Evolutionary conservation across 2,888 invertebrate genomes (phyloP), one percentile per base, ranked within the genome.

Genomic region (Zeuzera pyrina): DNA sequence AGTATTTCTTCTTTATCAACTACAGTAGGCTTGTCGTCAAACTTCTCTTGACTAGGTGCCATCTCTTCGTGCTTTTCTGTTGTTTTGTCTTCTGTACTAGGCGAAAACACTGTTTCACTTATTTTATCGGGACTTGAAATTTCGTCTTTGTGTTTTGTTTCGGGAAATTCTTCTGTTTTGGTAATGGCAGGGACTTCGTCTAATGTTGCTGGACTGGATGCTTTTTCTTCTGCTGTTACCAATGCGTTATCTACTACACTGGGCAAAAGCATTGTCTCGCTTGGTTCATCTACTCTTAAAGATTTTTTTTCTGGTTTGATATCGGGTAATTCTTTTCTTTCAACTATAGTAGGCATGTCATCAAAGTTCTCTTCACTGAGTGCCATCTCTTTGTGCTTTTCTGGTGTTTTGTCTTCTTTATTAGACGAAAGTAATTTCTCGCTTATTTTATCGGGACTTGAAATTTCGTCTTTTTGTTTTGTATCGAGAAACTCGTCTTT

Each of bases 161-260:
- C 5, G 19, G 8, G 19, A 19, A 19, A 7, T 19, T 5, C 19
- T 8, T 19, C 19, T 1, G 12, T 13, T 6, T 25, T 13, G 2
- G 3, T 2, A 8, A 12, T 25, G 3, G 7, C 2, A 11, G 25
- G 1, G 25, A 31, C 26, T 1, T 34, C 30, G 2, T 5, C 2
- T 12, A 22, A 16, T 14, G 35, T 26, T 3, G 24, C 15, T 3
- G 32, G 38, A n/a, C 33, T 45, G 0, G 36, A 29, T 13, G 15
- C 34, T 15, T 46, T 43, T 1, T 43, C 33, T 1, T 30, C 28
- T 2, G 7, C 28, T 10, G 31, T 24, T 1, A n/a, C n/a, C n/a
- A n/a, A n/a, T n/a, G n/a, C n/a, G n/a, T n/a, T n/a, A n/a, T n/a
- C n/a, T n/a, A n/a, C n/a, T n/a, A n/a, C n/a, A n/a, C n/a, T n/a